phyloP scores from a whole-genome alignment of 1,140 invertebrate species.

The Sweltsa coloradensis region DNA sequence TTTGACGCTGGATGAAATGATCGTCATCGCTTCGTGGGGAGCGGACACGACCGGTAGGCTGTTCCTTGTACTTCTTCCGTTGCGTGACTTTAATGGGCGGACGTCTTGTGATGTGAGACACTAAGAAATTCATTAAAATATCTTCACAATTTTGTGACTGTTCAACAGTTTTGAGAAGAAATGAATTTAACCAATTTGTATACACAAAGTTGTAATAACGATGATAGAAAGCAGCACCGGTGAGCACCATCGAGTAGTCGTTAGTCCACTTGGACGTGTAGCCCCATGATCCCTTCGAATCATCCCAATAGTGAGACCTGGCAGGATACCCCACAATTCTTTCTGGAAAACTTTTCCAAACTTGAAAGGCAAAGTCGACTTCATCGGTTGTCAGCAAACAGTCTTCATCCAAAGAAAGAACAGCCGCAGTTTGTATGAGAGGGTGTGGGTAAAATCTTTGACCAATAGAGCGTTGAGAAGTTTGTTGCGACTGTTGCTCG shows the following conservation, averaged over 20 bases:
- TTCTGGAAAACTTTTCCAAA: constrained; percentile 89
- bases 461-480: constrained; percentile 15
- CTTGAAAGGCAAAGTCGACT: constrained; percentile 89
- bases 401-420: constrained; percentile 90
- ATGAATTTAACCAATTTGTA: constrained; percentile 62
- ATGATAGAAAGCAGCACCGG: constrained; percentile 89
- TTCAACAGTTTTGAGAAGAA: constrained; percentile 75
- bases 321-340: constrained; percentile 91
- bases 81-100: constrained; percentile 93
- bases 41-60: constrained; percentile 35
- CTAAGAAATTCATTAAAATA: constrained; percentile 92
- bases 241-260: constrained; percentile 90
- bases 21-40: constrained; percentile 84
- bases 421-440: constrained; percentile 75
- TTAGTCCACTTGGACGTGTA: constrained; percentile 95
- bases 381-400: constrained; percentile 83
- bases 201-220: constrained; percentile 87
- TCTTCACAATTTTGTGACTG: constrained; percentile 91
- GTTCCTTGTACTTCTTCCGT: constrained; percentile 81
- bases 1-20: constrained; percentile 84
- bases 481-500: background rate
- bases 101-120: constrained; percentile 80
- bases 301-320: constrained; percentile 90
- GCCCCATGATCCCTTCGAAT: constrained; percentile 82
- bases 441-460: constrained; percentile 68